Percentiles rank a stretch among this genome's conserved stretches.
Conservation (phyloP, 2,888 invertebrate genomes). For the Trissoscelio sp. region DNA sequence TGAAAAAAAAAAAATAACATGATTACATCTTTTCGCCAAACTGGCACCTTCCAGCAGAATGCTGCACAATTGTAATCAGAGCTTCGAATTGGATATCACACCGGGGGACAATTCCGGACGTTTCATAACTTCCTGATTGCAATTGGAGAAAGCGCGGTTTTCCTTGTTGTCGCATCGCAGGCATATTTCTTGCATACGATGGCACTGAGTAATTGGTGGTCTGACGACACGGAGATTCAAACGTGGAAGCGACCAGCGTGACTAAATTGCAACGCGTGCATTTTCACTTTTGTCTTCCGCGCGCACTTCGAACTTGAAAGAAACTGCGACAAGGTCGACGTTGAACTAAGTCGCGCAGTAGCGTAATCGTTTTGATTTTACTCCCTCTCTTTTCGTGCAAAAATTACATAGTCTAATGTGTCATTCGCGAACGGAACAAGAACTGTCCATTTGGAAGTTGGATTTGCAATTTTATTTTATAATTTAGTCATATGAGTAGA, state of each 20-base stretch:
- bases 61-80: too few relatives aligned
- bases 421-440: conserved; percentile 13
- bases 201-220: conserved; percentile 38
- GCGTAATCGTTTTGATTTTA: conserved; percentile 50
- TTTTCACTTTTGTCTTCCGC: conserved; percentile 45
- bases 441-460: conserved; percentile 7
- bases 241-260: conserved; percentile 36
- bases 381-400: conserved; percentile 31
- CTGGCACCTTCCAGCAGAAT: too few relatives aligned
- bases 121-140: conserved; percentile 46
- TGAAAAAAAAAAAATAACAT: too few relatives aligned
- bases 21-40: too few relatives aligned
- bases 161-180: conserved; percentile 19
- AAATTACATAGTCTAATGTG: conserved; percentile 17
- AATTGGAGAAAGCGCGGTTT: conserved; percentile 44
- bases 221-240: conserved; percentile 39
- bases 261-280: conserved; percentile 21
- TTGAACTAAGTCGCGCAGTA: conserved; percentile 48
- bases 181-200: conserved; percentile 3
- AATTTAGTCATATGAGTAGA: too few relatives aligned
- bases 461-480: too few relatives aligned
- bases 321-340: conserved; percentile 65
- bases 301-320: conserved; percentile 63
- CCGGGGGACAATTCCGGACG: too few relatives aligned
- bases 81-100: too few relatives aligned